These are phyloP conservation scores for Lordiphosa clarofinis DNA, from an alignment of 1,140 invertebrate genomes.

Conservation along the genomic window DNA sequence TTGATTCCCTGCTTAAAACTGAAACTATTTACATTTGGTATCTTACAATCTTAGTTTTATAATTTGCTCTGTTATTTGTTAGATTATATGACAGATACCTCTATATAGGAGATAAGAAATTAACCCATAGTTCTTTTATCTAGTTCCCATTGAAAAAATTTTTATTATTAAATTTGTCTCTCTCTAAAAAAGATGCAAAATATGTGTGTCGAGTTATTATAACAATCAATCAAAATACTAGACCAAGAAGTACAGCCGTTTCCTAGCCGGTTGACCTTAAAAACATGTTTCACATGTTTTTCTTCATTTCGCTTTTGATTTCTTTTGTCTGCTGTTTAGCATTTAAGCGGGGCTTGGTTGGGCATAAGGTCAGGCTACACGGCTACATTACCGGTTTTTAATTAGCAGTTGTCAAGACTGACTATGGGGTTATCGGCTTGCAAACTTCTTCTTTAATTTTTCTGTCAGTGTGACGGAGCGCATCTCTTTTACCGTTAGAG, in stretches of 20 bases:
- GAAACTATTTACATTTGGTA: too few species aligned
- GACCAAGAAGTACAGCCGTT: conserved; percentile 22
- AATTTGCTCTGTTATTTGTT: too few species aligned
- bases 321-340: conserved; percentile 35
- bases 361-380: conserved; percentile 43
- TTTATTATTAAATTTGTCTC: too few species aligned
- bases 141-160: too few species aligned
- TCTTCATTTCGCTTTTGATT: conserved; percentile 35
- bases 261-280: conserved; percentile 60
- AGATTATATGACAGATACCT: too few species aligned
- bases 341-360: conserved; percentile 36
- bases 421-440: conserved; percentile 7
- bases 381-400: conserved; percentile 41
- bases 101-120: too few species aligned
- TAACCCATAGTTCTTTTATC: too few species aligned
- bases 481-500: not conserved
- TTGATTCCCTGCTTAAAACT: too few species aligned
- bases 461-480: not conserved
- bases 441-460: not conserved
- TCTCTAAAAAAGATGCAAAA: too few species aligned
- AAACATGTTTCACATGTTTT: conserved; percentile 53
- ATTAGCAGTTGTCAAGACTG: conserved; percentile 14
- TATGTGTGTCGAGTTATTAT: not conserved
- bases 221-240: conserved; percentile 20
- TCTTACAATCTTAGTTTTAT: too few species aligned